Percentiles rank a stretch among this genome's conserved stretches.
phyloP scores from a whole-genome alignment of 2,113 vertebrate genomes.

The Myanophis thanlyinensis region DNA sequence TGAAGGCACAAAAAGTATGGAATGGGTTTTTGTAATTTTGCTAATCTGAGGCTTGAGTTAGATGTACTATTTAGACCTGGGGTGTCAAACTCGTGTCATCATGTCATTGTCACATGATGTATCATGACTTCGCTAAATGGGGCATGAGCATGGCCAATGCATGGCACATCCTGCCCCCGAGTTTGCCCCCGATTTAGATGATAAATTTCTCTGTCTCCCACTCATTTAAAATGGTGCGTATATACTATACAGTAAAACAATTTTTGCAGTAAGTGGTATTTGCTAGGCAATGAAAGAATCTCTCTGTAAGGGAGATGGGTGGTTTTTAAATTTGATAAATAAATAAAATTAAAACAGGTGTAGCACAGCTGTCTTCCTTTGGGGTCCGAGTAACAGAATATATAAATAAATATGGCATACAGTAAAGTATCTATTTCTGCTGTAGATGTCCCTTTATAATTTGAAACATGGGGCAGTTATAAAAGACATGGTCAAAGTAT shows the following conservation, averaged over 20 bases:
- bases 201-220: background rate
- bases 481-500: background rate
- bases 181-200: too few species aligned
- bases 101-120: too few species aligned
- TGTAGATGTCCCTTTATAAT: background rate
- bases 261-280: background rate
- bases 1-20: background rate
- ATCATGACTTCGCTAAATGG: too few species aligned
- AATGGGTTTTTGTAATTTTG: background rate
- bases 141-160: too few species aligned
- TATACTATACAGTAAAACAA: background rate
- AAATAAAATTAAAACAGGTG: background rate
- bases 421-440: background rate
- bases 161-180: too few species aligned
- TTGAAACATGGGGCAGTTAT: background rate
- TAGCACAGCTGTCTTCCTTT: background rate
- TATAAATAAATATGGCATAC: background rate
- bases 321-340: background rate
- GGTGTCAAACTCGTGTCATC: too few species aligned
- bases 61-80: background rate
- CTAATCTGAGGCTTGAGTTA: background rate
- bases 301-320: background rate
- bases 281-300: background rate
- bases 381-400: background rate
- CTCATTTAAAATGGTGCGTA: background rate